Evolutionary conservation across 2,888 invertebrate species (phyloP).

Genomic region (Drosophila tanythrix): DNA sequence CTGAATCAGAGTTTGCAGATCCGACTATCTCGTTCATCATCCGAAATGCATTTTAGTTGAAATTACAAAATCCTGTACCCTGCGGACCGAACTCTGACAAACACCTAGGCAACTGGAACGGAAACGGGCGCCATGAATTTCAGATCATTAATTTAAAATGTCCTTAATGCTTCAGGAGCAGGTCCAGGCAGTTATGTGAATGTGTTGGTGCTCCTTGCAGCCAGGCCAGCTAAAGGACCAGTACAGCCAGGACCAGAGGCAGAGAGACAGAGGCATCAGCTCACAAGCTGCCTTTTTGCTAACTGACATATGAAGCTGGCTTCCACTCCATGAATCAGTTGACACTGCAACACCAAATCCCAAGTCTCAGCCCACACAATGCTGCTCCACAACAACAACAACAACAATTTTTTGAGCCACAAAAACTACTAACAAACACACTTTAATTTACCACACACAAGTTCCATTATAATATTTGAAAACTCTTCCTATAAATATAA

Average conservation of each 20-base stretch:
- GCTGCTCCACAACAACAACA: not conserved
- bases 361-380: not conserved
- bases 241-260: not conserved
- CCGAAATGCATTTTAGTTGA: constrained; percentile 70
- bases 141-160: constrained; percentile 77
- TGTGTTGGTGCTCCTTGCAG: constrained; percentile 21
- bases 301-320: constrained; percentile 27
- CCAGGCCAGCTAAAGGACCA: constrained; percentile 22
- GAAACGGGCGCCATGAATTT: constrained; percentile 48
- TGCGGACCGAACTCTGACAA: constrained; percentile 6
- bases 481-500: not conserved
- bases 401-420: not conserved
- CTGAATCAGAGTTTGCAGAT: constrained; percentile 11
- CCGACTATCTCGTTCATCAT: constrained; percentile 66
- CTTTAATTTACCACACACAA: not conserved
- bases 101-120: constrained; percentile 5
- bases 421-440: not conserved
- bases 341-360: constrained; percentile 3
- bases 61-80: constrained; percentile 57
- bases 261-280: not conserved
- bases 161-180: constrained; percentile 37
- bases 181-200: constrained; percentile 14
- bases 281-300: constrained; percentile 1
- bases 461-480: not conserved
- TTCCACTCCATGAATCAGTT: not conserved